Evolutionary conservation across 2,113 vertebrate species (phyloP).

Genomic region (Stercorarius parasiticus): DNA sequence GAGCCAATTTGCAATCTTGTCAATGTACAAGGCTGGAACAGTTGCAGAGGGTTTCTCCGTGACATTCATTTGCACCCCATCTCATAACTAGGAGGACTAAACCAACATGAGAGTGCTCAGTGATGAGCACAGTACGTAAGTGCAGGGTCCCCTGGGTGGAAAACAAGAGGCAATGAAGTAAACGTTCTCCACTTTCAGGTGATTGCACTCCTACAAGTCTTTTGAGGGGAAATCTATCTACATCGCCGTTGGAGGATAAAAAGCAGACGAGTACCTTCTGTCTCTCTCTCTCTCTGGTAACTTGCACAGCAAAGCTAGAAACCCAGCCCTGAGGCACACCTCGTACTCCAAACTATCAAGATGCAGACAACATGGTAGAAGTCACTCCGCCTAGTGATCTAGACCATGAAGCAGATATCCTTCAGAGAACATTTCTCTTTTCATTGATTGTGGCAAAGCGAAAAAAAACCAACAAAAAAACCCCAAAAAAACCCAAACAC

Average conservation of each 20-base stretch:
- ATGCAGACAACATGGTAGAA: not conserved
- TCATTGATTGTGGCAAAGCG: not conserved
- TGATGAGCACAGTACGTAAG: not conserved
- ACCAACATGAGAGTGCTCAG: not conserved
- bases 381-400: not conserved
- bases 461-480: not conserved
- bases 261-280: rapidly evolving
- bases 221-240: not conserved
- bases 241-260: not conserved
- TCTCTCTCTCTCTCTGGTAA: not conserved
- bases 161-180: not conserved
- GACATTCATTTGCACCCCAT: rapidly evolving
- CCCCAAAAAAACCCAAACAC: not conserved
- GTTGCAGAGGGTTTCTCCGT: not conserved
- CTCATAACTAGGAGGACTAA: not conserved
- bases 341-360: not conserved
- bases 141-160: rapidly evolving
- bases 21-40: not conserved
- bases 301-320: not conserved
- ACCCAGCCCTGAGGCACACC: not conserved
- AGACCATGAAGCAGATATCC: not conserved
- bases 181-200: not conserved
- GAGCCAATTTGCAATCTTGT: not conserved
- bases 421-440: not conserved
- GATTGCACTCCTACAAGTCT: not conserved